Evolutionary conservation across 1,140 invertebrate species (phyloP).

Genomic region (Drosophila takahashii): DNA sequence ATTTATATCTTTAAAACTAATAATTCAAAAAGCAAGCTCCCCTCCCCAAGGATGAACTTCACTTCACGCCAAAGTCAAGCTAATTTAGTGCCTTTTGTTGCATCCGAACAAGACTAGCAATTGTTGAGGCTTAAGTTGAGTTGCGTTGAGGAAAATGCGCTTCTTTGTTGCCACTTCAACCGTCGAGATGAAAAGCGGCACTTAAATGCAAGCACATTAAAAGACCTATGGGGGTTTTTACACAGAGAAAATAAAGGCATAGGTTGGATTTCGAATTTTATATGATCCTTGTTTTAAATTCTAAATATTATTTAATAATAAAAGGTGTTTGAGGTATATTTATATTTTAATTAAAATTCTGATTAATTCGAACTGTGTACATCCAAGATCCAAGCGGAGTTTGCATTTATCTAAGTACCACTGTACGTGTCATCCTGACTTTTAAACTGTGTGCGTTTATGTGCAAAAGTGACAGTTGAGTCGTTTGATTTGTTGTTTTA

Average conservation of each 20-base stretch:
- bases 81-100: slow-evolving; percentile 36
- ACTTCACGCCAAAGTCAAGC: slow-evolving; percentile 1
- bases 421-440: slow-evolving; percentile 11
- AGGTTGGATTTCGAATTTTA: too few relatives aligned
- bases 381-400: background rate
- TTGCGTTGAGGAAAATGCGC: slow-evolving; percentile 36
- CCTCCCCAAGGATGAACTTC: background rate
- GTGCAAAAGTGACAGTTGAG: slow-evolving; percentile 13
- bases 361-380: background rate
- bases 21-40: background rate
- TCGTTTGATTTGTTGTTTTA: slow-evolving; percentile 16
- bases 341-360: background rate
- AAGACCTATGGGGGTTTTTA: background rate
- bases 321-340: too few relatives aligned
- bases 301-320: too few relatives aligned
- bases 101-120: slow-evolving; percentile 18
- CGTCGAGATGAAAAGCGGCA: slow-evolving; percentile 9
- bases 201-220: slow-evolving; percentile 18
- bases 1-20: too few relatives aligned
- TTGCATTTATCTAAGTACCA: background rate
- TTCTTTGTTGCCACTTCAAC: slow-evolving; percentile 40
- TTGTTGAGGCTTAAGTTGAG: slow-evolving; percentile 27
- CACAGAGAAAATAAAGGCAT: background rate
- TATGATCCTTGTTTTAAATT: too few relatives aligned
- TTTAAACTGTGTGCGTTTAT: background rate